Conservation (phyloP, 2,888 invertebrate genomes). For the Odontocerum albicorne region DNA sequence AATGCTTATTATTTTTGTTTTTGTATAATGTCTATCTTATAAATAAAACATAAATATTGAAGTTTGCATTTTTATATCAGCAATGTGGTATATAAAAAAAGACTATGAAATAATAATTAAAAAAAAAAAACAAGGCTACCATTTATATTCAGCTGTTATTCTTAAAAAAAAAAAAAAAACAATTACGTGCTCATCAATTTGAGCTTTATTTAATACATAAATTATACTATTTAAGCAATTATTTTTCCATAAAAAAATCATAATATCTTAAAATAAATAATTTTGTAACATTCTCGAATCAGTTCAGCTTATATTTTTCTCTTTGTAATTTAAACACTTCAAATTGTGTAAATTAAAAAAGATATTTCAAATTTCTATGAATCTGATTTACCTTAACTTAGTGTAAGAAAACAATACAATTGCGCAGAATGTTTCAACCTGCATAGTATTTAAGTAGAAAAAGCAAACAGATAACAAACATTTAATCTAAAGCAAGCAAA, state of each 20-base stretch:
- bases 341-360: conserved; percentile 5
- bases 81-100: too few species aligned
- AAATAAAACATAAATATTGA: too few species aligned
- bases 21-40: too few species aligned
- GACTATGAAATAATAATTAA: not conserved
- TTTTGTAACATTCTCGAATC: too few species aligned
- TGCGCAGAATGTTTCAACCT: too few species aligned
- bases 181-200: not conserved
- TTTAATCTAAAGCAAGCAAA: too few species aligned
- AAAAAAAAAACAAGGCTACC: not conserved
- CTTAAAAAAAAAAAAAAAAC: not conserved
- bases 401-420: too few species aligned
- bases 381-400: conserved; percentile 1
- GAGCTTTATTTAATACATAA: too few species aligned
- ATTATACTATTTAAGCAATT: conserved; percentile 11
- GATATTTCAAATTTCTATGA: not conserved
- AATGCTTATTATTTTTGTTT: too few species aligned
- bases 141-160: not conserved
- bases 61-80: too few species aligned
- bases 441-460: not conserved
- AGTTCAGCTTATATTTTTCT: conserved; percentile 1
- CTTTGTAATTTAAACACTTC: conserved; percentile 10
- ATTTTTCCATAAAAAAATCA: conserved; percentile 9
- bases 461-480: not conserved
- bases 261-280: conserved; percentile 8